These are phyloP conservation scores for Chrysolina oricalcia DNA, from an alignment of 2,888 invertebrate genomes.

Conservation along the genomic window DNA sequence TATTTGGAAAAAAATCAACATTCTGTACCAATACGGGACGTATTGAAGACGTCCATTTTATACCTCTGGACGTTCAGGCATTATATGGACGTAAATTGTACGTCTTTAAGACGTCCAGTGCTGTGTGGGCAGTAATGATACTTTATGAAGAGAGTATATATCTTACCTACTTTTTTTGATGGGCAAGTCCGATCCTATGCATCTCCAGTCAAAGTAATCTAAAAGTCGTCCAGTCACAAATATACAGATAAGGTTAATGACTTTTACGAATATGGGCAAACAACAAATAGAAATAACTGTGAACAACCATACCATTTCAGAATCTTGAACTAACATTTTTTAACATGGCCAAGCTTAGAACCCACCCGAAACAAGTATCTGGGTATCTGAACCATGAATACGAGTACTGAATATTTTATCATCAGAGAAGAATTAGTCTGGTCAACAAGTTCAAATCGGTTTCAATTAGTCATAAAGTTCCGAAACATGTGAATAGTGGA, in stretches of 20 bases:
- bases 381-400: not conserved
- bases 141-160: not conserved
- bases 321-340: not conserved
- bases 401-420: not conserved
- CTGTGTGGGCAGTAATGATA: too few species aligned
- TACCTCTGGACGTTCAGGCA: too few species aligned
- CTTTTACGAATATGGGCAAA: slow-evolving; percentile 16
- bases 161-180: not conserved
- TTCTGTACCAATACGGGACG: too few species aligned
- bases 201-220: not conserved
- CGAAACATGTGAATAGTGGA: too few species aligned
- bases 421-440: not conserved
- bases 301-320: not conserved
- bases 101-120: too few species aligned
- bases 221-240: not conserved
- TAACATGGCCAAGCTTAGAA: not conserved
- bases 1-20: too few species aligned
- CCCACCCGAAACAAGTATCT: not conserved
- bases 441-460: too few species aligned
- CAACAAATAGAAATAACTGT: slow-evolving; percentile 14
- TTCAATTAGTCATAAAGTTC: too few species aligned
- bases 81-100: too few species aligned
- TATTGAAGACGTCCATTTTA: too few species aligned
- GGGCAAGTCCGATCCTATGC: not conserved
- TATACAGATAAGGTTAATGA: not conserved